phyloP scores from a whole-genome alignment of 2,888 invertebrate genomes.

The Empis stercorea region DNA sequence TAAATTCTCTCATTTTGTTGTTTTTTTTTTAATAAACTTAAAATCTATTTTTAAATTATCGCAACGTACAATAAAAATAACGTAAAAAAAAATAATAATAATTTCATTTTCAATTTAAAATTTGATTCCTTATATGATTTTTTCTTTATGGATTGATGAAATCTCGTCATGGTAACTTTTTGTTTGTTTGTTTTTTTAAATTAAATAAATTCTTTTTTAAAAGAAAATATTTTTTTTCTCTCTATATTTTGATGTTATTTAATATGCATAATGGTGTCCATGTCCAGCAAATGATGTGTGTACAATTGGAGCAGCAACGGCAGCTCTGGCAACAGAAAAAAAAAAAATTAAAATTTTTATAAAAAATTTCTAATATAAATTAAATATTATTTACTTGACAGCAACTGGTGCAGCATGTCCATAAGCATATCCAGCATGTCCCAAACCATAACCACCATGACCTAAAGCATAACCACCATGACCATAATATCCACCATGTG shows the following conservation, averaged over 20 bases:
- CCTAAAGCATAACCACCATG: not conserved
- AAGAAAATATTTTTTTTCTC: no score
- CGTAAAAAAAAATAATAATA: no score
- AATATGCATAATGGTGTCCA: constrained; percentile 35
- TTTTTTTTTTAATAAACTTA: no score
- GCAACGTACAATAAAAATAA: no score
- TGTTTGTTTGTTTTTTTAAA: no score
- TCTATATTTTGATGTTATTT: constrained; percentile 12
- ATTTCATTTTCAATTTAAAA: no score
- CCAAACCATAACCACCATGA: constrained; percentile 1
- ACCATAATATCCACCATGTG: not conserved
- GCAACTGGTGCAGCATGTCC: constrained; percentile 9
- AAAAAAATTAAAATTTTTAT: constrained; percentile 3
- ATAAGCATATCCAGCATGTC: not conserved
- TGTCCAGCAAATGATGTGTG: constrained; percentile 35
- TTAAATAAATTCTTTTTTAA: not conserved
- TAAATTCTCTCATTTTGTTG: no score
- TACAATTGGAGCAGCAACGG: constrained; percentile 31
- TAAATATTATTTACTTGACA: constrained; percentile 25
- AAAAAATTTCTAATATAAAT: not conserved
- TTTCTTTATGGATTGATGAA: no score
- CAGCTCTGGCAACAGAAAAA: constrained; percentile 23
- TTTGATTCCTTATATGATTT: no score
- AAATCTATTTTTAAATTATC: no score
- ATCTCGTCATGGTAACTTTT: no score